A percentile compares a stretch with the other conserved stretches of the same genome.
Conservation (phyloP, 2,797 vertebrate species). For the Ctenopoma multispine region DNA sequence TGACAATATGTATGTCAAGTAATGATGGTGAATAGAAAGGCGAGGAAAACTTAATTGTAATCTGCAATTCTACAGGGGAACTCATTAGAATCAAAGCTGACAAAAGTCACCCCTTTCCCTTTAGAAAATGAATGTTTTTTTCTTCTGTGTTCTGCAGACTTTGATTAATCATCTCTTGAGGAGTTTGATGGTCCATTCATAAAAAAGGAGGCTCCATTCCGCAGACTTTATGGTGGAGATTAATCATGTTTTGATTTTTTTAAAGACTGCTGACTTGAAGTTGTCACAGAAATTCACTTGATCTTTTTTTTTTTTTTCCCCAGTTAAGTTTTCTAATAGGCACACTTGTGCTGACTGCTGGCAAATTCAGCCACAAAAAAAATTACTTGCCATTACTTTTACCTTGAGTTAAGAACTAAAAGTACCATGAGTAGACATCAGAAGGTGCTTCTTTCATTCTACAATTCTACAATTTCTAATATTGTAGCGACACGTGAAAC, state of each 20-base stretch:
- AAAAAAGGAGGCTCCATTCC: conserved; percentile 54
- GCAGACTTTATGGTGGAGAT: conserved; percentile 65
- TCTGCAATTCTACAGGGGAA: conserved; percentile 36
- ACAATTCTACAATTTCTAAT: too few species aligned
- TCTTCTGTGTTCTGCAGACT: conserved; percentile 43
- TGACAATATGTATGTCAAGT: conserved; percentile 35
- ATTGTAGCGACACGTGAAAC: too few species aligned
- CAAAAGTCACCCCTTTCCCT: conserved; percentile 48
- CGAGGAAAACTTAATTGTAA: conserved; percentile 38
- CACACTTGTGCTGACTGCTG: conserved; percentile 53
- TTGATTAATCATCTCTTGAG: conserved; percentile 73
- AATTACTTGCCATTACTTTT: conserved; percentile 22
- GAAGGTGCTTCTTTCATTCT: background rate
- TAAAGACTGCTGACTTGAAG: conserved; percentile 73
- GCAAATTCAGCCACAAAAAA: conserved; percentile 33
- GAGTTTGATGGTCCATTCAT: conserved; percentile 72
- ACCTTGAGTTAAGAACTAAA: background rate
- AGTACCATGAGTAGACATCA: background rate
- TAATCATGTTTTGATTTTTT: conserved; percentile 79
- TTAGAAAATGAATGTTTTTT: conserved; percentile 39
- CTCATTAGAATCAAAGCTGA: conserved; percentile 58
- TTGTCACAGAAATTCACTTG: conserved; percentile 69
- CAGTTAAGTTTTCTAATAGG: conserved; percentile 39
- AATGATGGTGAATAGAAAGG: conserved; percentile 39
- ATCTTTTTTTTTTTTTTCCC: conserved; percentile 38